Conservation (phyloP, 2,888 invertebrate genomes). For the Siphlonurus alternatus region DNA sequence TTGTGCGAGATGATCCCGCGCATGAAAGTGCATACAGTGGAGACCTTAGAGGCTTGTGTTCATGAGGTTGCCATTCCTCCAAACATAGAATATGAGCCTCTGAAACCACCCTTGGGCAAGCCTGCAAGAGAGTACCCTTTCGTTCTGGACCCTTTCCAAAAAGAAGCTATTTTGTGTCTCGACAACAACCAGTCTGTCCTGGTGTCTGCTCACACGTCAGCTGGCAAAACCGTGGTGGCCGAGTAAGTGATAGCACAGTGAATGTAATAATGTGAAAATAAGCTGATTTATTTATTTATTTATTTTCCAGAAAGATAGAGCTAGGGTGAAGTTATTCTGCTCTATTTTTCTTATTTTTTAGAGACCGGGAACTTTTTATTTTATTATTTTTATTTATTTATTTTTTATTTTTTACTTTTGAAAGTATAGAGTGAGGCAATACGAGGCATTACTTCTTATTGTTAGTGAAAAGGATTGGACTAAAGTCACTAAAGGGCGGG, state of each 20-base stretch:
- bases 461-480: too few species aligned
- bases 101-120: slow-evolving; percentile 37
- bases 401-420: too few species aligned
- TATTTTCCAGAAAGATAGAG: background rate
- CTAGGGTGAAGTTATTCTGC: background rate
- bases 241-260: slow-evolving; percentile 82
- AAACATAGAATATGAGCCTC: slow-evolving; percentile 56
- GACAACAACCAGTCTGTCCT: slow-evolving; percentile 97
- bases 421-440: too few species aligned
- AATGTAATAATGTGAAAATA: background rate
- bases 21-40: slow-evolving; percentile 74
- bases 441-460: too few species aligned
- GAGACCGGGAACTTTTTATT: too few species aligned
- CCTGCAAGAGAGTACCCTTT: slow-evolving; percentile 91
- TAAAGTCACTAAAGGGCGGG: too few species aligned
- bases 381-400: too few species aligned
- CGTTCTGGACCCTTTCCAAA: slow-evolving; percentile 93
- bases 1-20: slow-evolving; percentile 59
- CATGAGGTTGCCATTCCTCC: slow-evolving; percentile 95
- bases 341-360: background rate
- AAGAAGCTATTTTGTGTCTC: slow-evolving; percentile 88
- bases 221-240: slow-evolving; percentile 95
- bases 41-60: slow-evolving; percentile 81
- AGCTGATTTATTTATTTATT: background rate
- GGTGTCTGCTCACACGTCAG: slow-evolving; percentile 98